phyloP scores from a whole-genome alignment of 2,888 invertebrate species.

The Parelbella ahira region DNA sequence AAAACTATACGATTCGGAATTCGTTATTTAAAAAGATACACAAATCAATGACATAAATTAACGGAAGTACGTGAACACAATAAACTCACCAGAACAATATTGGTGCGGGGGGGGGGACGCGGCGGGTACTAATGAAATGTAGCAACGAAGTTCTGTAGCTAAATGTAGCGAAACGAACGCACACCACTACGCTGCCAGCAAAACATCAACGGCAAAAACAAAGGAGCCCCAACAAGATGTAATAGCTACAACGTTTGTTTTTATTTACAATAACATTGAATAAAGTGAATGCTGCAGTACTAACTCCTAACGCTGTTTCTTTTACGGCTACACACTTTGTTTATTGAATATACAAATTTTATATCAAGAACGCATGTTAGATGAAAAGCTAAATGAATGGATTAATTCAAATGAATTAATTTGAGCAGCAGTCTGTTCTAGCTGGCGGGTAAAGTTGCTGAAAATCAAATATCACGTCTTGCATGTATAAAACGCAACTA shows the following conservation, averaged over 20 bases:
- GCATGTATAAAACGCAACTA: neutral
- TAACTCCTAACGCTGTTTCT: no score
- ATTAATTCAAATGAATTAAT: no score
- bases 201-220: conserved; percentile 49
- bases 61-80: conserved; percentile 61
- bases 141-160: conserved; percentile 52
- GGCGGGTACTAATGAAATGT: conserved; percentile 70
- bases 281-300: no score
- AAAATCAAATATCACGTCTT: no score
- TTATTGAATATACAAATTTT: no score
- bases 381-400: no score
- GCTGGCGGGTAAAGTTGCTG: no score
- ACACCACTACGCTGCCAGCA: conserved; percentile 49
- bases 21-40: conserved; percentile 1
- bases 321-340: no score
- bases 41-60: conserved; percentile 60
- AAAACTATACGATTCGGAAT: no score
- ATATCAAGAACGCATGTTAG: no score
- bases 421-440: no score
- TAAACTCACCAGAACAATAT: conserved; percentile 60
- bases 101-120: conserved; percentile 37
- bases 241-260: conserved; percentile 27
- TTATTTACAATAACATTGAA: conserved; percentile 32
- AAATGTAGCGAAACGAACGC: conserved; percentile 70
- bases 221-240: conserved; percentile 33